These are phyloP conservation scores for Trochalopteron elliotii DNA, from an alignment of 2,113 vertebrate species.

Conservation along the genomic window DNA sequence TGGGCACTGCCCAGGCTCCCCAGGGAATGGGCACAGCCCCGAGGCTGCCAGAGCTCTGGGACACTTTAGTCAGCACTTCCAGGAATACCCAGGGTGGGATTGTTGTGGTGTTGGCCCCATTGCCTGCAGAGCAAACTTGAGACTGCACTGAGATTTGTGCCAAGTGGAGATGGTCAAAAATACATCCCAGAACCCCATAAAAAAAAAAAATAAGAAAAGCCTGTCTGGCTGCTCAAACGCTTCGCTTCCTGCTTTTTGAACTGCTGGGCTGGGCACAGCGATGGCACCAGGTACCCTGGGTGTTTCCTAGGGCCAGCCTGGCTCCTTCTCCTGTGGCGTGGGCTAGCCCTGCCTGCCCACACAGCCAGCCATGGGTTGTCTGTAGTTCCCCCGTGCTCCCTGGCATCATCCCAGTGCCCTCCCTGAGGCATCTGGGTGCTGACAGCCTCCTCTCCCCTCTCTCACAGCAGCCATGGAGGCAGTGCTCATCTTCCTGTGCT, in stretches of 20 bases:
- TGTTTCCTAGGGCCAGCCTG: neutral
- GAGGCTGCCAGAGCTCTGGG: neutral
- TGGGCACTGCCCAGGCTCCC: neutral
- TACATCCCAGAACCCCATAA: neutral
- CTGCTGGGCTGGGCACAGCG: accelerated
- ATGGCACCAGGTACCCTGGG: neutral
- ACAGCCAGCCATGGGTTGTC: accelerated
- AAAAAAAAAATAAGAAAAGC: neutral
- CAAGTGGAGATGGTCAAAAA: neutral
- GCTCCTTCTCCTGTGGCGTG: neutral
- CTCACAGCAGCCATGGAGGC: conserved; percentile 89
- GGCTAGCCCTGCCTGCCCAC: neutral
- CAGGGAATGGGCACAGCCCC: neutral
- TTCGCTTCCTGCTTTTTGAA: neutral
- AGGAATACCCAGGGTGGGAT: neutral
- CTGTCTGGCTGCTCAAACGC: neutral
- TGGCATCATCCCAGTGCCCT: neutral
- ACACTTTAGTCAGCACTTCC: accelerated
- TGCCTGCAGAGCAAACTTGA: neutral
- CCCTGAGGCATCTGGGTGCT: neutral
- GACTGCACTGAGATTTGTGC: neutral
- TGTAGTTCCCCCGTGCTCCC: accelerated
- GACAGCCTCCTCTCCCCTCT: neutral
- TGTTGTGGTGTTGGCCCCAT: neutral
- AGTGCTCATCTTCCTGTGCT: conserved; percentile 83